Base-by-base conservation (phyloP, 37 sponge, comb jelly and placozoan genomes). In the Tethya wilhelma region DNA sequence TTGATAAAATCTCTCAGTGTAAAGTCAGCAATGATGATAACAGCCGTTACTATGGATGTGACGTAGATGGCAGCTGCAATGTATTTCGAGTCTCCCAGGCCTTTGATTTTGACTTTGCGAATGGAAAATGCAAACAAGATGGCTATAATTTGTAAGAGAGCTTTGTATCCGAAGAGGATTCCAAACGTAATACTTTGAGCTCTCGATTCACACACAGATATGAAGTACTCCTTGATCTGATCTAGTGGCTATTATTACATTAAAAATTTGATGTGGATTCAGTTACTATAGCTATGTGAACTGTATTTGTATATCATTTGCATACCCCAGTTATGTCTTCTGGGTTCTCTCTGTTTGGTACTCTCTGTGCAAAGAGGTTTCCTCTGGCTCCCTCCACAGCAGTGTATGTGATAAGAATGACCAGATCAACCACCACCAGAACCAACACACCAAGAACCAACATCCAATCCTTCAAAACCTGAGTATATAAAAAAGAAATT, bases 41-140 rank as follows among this genome's bases (percentile, higher is more conserved):
- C 71, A 42, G 60, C 69, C 60, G 34, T 31, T 11, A 76, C 33
- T 39, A 84, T 74, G 26, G 71, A 69, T 1, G 78, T 84, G 71
- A 84, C 41, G 30, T 84, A 84, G 70, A 84, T 68, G 3, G 64
- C 39, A 56, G 71, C 78, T 25, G 70, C 77, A 19, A 84, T 67
- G 41, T 58, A 84, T 33, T 38, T 65, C 20, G 85, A 67, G 42
- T 84, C 85, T 36, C 77, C 63, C 31, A 84, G 70, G 14, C 85
- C 85, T 37, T 84, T 84, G 33, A 84, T 71, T 68, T 75, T 84
- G 3, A 84, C 85, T 39, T 76, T 84, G 6, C 77, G 58, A 20
- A 64, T 84, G 30, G 64, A 59, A 68, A 84, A 76, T 19, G 85
- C 77, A 32, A 84, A 64, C 22, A 84, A 26, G n/a, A 84, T 28